Evolutionary conservation across 2,888 invertebrate genomes (phyloP).

Genomic region (Pyrgus malvae): DNA sequence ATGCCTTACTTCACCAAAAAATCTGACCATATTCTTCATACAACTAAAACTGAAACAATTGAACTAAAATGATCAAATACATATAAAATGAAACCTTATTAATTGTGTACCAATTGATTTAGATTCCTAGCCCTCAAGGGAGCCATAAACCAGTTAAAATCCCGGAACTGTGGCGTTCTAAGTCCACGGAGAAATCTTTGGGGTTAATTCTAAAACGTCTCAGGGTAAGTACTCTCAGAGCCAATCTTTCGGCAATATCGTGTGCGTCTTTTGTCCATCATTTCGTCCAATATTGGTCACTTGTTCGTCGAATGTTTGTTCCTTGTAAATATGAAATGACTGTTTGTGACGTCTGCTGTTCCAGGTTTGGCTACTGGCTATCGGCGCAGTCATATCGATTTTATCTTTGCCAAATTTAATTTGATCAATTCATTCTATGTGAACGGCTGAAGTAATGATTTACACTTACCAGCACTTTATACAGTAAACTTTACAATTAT

Average conservation of each 20-base stretch:
- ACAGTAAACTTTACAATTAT: no score
- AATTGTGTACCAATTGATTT: slow-evolving; percentile 46
- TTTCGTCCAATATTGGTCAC: no score
- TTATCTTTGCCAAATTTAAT: background rate
- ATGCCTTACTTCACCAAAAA: no score
- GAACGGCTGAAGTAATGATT: no score
- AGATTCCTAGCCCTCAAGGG: slow-evolving; percentile 60
- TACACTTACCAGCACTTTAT: no score
- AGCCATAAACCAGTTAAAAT: slow-evolving; percentile 60
- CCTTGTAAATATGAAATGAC: slow-evolving; percentile 28
- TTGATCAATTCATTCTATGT: no score
- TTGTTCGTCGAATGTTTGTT: no score
- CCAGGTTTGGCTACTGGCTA: slow-evolving; percentile 35
- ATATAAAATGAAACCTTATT: slow-evolving; percentile 14
- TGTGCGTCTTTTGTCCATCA: slow-evolving; percentile 40
- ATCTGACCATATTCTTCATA: no score
- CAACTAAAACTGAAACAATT: no score
- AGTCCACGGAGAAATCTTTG: slow-evolving; percentile 68
- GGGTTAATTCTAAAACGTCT: slow-evolving; percentile 66
- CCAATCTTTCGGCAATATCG: slow-evolving; percentile 34
- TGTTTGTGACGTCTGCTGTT: slow-evolving; percentile 19
- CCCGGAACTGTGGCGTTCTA: slow-evolving; percentile 72
- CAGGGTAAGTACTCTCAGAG: slow-evolving; percentile 59
- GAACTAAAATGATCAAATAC: no score
- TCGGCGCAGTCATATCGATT: slow-evolving; percentile 42